Evolutionary conservation across 2,888 invertebrate genomes (phyloP), one percentile per base, ranked within the genome.

Genomic region (Nephrocerus scutellatus): DNA sequence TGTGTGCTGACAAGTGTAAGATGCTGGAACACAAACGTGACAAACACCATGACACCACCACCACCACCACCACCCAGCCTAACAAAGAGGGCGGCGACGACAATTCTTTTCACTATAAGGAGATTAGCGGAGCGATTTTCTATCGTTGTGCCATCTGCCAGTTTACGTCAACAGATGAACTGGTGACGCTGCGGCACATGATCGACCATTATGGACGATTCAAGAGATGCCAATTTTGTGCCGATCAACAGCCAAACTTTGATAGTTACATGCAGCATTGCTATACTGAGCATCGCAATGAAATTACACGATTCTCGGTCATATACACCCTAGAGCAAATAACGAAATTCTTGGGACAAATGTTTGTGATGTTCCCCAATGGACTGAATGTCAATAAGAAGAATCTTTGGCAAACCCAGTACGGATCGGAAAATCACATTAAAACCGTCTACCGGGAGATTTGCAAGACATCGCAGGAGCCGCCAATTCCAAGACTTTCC

Each of bases 131-230:
- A 1, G 56, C 60, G 0, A 50, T 71, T 0, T 70, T 74, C 0
- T 62, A 69, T 8, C 71, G 71, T 40, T 76, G 76, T 44, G 61
- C 64, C 10, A 54, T 61, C 7, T 76, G 76, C 42, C 46, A 58
- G 7, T 59, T 51, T 3, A 56, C 72, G 1, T 58, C 68, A 0
- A 49, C 56, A 1, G 54, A 62, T 4, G 49, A 70, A n/a, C 26
- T 50, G 13, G 50, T 57, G 0, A 53, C 72, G 16, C 43, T 63
- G 19, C 57, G 56, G 0, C 76, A 76, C 39, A 70, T 72, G 54
- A 43, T 62, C 10, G 57, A 60, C 40, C 64, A 64, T 31, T 63
- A 52, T 30, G 46, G 30, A 10, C 46, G 48, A 2, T 65, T 63
- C 30, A 39, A 37, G 4, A 18, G 30, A 2, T 64, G 64, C 9